Conservation (phyloP, 2,888 invertebrate species). For the Drosophila borborema region DNA sequence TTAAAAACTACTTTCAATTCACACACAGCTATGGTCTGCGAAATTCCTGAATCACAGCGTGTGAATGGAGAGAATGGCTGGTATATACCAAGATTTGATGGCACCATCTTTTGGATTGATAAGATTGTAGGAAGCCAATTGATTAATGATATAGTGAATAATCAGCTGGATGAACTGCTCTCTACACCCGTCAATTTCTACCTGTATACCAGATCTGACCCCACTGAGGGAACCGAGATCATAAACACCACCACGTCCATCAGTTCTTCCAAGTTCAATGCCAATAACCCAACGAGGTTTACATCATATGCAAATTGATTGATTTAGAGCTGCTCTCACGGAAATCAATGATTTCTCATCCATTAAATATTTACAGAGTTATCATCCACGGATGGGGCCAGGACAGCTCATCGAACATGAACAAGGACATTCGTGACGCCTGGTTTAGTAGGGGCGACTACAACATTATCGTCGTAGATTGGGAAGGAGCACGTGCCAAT, state of each 20-base stretch:
- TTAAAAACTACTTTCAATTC: background rate
- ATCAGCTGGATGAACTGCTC: constrained; percentile 40
- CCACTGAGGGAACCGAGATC: constrained; percentile 60
- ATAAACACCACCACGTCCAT: constrained; percentile 49
- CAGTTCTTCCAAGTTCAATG: constrained; percentile 60
- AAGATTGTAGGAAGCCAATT: no score
- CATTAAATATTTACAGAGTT: constrained; percentile 54
- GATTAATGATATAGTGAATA: no score
- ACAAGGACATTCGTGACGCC: constrained; percentile 82
- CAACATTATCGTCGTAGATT: constrained; percentile 88
- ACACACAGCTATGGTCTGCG: constrained; percentile 46
- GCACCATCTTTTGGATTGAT: constrained; percentile 26
- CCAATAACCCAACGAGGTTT: constrained; percentile 62
- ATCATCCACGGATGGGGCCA: constrained; percentile 88
- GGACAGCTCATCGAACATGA: constrained; percentile 85
- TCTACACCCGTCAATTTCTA: constrained; percentile 63
- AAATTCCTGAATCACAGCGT: constrained; percentile 55
- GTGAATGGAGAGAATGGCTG: constrained; percentile 72
- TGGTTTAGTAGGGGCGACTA: constrained; percentile 87
- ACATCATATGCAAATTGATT: background rate
- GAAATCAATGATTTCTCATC: background rate
- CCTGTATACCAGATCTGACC: constrained; percentile 74
- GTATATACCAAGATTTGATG: constrained; percentile 71
- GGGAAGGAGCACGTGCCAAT: constrained; percentile 87
- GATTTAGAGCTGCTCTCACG: no score